These are phyloP conservation scores for Tortricodes alternella DNA, from an alignment of 2,888 invertebrate species.

Conservation along the genomic window DNA sequence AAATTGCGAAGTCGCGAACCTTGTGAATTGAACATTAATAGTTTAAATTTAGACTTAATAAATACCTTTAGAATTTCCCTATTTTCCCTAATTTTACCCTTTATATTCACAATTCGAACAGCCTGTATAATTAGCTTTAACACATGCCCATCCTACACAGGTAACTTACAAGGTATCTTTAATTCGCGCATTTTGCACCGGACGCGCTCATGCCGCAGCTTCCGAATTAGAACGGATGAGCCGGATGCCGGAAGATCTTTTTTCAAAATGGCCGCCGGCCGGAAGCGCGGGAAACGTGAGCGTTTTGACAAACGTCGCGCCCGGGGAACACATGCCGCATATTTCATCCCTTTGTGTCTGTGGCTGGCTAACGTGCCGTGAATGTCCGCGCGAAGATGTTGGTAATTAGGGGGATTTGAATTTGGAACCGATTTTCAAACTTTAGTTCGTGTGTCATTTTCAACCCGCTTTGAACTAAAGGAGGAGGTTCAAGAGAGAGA, in stretches of 20 bases:
- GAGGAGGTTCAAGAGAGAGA: no score
- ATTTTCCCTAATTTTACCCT: no score
- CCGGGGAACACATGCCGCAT: slow-evolving; percentile 65
- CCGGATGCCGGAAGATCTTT: slow-evolving; percentile 70
- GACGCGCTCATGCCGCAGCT: slow-evolving; percentile 60
- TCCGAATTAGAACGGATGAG: slow-evolving; percentile 61
- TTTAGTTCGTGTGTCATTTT: no score
- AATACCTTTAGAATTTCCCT: no score
- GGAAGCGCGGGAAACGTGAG: slow-evolving; percentile 77
- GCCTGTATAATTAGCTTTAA: slow-evolving; percentile 35
- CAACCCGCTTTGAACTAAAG: no score
- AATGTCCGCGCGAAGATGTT: slow-evolving; percentile 35
- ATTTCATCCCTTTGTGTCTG: slow-evolving; percentile 51
- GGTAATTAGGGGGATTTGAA: slow-evolving; percentile 35
- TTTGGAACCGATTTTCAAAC: not conserved
- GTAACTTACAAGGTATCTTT: slow-evolving; percentile 56
- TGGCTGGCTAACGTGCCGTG: slow-evolving; percentile 37
- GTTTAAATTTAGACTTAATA: no score
- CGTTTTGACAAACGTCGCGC: slow-evolving; percentile 75
- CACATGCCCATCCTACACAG: slow-evolving; percentile 27
- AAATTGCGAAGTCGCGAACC: no score
- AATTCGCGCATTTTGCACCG: slow-evolving; percentile 78
- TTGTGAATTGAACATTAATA: no score
- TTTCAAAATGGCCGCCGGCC: slow-evolving; percentile 76
- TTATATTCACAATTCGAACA: not conserved